These are phyloP conservation scores for Todiramphus saurophagus DNA, from an alignment of 2,113 vertebrate genomes.

Conservation along the genomic window DNA sequence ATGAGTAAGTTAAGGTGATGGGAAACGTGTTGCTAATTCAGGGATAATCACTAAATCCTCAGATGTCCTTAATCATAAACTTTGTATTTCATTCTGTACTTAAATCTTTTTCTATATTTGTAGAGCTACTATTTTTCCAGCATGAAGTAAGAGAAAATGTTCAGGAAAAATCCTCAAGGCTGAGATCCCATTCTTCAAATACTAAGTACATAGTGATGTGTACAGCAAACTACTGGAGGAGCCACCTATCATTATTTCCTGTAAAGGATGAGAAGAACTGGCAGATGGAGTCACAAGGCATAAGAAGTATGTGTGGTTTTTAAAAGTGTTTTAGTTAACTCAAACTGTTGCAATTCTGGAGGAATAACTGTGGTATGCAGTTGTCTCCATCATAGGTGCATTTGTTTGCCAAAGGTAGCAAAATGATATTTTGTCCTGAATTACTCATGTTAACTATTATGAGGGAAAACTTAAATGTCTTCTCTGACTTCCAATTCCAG, in stretches of 20 bases:
- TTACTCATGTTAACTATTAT: background rate
- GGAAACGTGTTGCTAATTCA: background rate
- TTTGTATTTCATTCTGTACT: background rate
- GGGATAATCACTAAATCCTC: background rate
- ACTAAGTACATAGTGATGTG: background rate
- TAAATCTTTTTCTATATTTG: background rate
- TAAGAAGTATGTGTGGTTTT: background rate
- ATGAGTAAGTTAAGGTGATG: background rate
- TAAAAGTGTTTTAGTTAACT: background rate
- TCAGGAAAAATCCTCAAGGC: background rate
- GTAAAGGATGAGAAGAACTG: background rate
- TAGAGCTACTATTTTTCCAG: background rate
- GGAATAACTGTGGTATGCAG: background rate
- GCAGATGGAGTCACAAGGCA: background rate
- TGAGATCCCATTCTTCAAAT: background rate
- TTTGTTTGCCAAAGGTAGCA: background rate
- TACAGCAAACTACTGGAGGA: background rate
- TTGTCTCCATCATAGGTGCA: background rate
- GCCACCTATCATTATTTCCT: background rate
- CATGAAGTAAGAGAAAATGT: background rate
- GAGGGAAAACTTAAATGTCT: background rate
- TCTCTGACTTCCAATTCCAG: background rate
- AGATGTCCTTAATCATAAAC: background rate
- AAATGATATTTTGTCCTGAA: background rate
- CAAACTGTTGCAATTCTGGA: background rate